These are phyloP conservation scores for Ernsta delagoae DNA, from an alignment of 2,888 invertebrate genomes.

Conservation along the genomic window DNA sequence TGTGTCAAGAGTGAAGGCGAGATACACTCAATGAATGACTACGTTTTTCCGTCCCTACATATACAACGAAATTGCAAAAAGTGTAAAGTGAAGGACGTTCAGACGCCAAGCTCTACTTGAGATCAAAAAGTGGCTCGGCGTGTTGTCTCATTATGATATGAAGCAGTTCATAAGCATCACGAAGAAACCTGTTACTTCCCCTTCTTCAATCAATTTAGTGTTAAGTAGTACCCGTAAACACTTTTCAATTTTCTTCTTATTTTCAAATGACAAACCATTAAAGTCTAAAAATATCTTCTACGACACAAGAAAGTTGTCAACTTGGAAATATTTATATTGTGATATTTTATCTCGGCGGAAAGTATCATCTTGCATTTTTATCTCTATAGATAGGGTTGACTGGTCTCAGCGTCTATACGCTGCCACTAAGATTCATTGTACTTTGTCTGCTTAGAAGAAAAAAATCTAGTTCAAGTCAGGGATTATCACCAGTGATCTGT, in stretches of 20 bases:
- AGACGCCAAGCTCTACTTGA: constrained; percentile 31
- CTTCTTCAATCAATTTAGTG: constrained; percentile 27
- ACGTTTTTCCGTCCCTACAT: constrained; percentile 29
- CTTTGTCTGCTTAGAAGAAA: too few species aligned
- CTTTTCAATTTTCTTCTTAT: background rate
- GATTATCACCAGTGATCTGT: too few species aligned
- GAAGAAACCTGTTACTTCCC: constrained; percentile 34
- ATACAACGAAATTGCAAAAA: constrained; percentile 34
- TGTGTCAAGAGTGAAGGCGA: constrained; percentile 33
- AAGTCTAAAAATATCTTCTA: background rate
- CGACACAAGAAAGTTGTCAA: background rate
- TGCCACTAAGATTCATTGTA: too few species aligned
- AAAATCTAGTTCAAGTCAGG: too few species aligned
- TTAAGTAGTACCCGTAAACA: too few species aligned
- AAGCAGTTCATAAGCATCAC: constrained; percentile 29
- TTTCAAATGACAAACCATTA: background rate
- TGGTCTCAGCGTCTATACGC: too few species aligned
- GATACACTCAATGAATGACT: constrained; percentile 37
- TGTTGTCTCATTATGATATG: constrained; percentile 36
- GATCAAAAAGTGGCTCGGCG: constrained; percentile 25
- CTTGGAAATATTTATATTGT: background rate
- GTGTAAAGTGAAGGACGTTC: constrained; percentile 34
- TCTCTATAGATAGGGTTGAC: too few species aligned
- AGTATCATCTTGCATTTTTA: too few species aligned
- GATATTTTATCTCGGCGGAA: too few species aligned